Conservation (phyloP, 2,113 vertebrate species). For the Dissostichus mawsoni region DNA sequence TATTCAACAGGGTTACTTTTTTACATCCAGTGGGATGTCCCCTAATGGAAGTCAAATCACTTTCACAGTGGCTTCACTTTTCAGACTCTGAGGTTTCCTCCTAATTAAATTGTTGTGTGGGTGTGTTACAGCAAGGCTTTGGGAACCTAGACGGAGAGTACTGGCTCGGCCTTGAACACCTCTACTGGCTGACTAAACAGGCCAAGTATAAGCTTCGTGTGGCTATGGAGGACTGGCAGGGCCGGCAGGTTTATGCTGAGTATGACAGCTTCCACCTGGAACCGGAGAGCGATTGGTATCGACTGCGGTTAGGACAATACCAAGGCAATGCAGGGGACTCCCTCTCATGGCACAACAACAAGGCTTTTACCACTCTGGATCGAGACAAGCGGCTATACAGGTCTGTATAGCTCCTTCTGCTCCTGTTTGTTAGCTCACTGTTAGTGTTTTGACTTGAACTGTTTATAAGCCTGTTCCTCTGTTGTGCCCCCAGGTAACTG, state of each 20-base stretch:
- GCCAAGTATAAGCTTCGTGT: slow-evolving; percentile 86
- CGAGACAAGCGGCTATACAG: slow-evolving; percentile 87
- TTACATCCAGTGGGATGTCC: too few relatives aligned
- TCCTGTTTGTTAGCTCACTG: not conserved
- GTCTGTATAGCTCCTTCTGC: slow-evolving; percentile 67
- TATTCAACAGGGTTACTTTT: too few relatives aligned
- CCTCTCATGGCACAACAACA: slow-evolving; percentile 92
- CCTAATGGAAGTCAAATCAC: too few relatives aligned
- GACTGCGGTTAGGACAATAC: slow-evolving; percentile 90
- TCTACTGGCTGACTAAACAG: slow-evolving; percentile 88
- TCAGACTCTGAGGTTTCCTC: too few relatives aligned
- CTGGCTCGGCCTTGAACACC: slow-evolving; percentile 91
- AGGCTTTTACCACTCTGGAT: slow-evolving; percentile 92
- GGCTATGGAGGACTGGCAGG: slow-evolving; percentile 91
- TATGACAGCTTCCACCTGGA: slow-evolving; percentile 90
- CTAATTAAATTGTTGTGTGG: not conserved
- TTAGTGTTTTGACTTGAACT: not conserved
- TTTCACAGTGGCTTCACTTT: too few relatives aligned
- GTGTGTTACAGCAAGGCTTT: slow-evolving; percentile 86
- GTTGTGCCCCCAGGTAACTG: slow-evolving; percentile 87
- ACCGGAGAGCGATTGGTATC: slow-evolving; percentile 90
- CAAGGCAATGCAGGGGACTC: slow-evolving; percentile 91
- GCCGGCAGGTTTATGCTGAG: slow-evolving; percentile 85
- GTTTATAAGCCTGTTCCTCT: not conserved
- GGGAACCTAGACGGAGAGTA: slow-evolving; percentile 91